Conservation (phyloP, 2,797 vertebrate genomes). For the Gadopsis marmoratus region DNA sequence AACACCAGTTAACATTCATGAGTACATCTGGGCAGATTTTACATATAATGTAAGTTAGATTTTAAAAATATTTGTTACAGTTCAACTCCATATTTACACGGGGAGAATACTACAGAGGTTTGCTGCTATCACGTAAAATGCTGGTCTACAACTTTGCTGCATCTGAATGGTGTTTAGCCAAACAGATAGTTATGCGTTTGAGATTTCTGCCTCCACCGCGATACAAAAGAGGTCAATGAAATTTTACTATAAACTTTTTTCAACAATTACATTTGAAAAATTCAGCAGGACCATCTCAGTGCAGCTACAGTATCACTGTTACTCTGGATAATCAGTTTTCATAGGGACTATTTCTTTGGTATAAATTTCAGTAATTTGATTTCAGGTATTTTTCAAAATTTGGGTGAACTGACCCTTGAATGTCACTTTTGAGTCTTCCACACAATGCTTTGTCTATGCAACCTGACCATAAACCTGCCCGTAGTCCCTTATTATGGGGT, state of each 20-base stretch:
- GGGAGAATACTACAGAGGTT: not conserved
- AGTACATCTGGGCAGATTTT: not conserved
- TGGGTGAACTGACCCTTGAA: not conserved
- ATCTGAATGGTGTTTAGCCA: not conserved
- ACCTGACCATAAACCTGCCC: too few relatives aligned
- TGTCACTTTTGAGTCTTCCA: not conserved
- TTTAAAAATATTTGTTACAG: not conserved
- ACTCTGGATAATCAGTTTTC: constrained; percentile 1
- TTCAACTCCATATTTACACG: not conserved
- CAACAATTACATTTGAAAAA: not conserved
- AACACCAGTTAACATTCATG: not conserved
- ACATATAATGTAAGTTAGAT: too few relatives aligned
- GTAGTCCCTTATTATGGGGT: too few relatives aligned
- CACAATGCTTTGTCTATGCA: not conserved
- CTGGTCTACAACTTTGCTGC: not conserved
- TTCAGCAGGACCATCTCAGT: not conserved
- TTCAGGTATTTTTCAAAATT: not conserved
- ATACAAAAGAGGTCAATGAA: not conserved
- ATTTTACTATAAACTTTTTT: not conserved
- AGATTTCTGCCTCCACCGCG: not conserved
- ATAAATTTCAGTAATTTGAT: not conserved
- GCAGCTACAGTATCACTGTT: not conserved
- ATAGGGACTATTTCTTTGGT: not conserved
- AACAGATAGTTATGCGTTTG: not conserved
- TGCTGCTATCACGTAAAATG: not conserved